Conservation (phyloP, 2,113 vertebrate genomes). For the Tragelaphus buxtoni region DNA sequence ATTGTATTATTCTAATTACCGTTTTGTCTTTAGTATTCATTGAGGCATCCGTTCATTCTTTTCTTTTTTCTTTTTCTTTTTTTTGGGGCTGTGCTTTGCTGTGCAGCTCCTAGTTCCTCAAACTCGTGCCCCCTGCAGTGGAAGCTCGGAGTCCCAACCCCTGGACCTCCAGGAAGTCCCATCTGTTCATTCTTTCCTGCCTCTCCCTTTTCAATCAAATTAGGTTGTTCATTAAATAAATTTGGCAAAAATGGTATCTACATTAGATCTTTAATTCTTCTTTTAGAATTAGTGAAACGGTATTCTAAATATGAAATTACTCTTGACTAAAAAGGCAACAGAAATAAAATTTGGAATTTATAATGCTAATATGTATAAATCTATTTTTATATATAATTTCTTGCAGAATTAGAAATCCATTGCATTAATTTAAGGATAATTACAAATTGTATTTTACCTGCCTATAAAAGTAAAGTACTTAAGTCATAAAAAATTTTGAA, state of each 20-base stretch:
- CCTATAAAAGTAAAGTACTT: background rate
- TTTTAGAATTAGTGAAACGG: background rate
- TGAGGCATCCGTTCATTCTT: background rate
- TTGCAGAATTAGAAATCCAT: background rate
- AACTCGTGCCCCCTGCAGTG: background rate
- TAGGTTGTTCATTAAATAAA: background rate
- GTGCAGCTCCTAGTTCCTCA: background rate
- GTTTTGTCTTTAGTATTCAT: background rate
- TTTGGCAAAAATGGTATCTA: background rate
- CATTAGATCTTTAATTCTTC: background rate
- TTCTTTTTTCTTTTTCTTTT: background rate
- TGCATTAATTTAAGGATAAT: background rate
- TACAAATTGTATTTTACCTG: background rate
- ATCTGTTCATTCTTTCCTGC: background rate
- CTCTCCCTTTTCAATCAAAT: background rate
- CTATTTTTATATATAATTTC: background rate
- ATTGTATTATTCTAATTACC: background rate
- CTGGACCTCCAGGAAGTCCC: background rate
- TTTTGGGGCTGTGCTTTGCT: background rate
- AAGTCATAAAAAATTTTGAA: background rate
- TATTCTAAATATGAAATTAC: background rate
- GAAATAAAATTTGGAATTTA: background rate
- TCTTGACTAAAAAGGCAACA: background rate
- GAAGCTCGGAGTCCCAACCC: background rate
- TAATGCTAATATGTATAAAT: background rate